These are phyloP conservation scores for Peromyscus melanophrys DNA, from an alignment of 2,797 vertebrate species.

Conservation along the genomic window DNA sequence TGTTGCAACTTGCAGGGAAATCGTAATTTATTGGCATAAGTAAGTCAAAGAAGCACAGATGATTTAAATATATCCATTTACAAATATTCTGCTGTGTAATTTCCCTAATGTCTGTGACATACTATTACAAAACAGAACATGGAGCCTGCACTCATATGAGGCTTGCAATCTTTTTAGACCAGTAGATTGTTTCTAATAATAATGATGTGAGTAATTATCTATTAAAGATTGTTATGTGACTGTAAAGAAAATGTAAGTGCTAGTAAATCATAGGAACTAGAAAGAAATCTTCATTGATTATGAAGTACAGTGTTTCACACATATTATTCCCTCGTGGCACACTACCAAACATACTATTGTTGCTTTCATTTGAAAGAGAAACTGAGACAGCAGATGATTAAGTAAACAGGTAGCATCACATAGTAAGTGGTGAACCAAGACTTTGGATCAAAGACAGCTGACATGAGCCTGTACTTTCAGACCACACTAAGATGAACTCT, in stretches of 20 bases:
- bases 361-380: background rate
- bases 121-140: background rate
- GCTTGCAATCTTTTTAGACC: background rate
- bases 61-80: background rate
- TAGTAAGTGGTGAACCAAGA: background rate
- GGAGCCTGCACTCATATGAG: background rate
- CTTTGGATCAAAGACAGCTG: background rate
- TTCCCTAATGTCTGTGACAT: background rate
- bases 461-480: background rate
- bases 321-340: background rate
- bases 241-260: background rate
- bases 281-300: background rate
- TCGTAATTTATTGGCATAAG: slow-evolving; percentile 10
- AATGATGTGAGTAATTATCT: background rate
- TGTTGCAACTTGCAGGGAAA: background rate
- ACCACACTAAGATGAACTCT: background rate
- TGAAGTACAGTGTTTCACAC: background rate
- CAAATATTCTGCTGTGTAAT: background rate
- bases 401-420: background rate
- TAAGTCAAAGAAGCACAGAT: background rate
- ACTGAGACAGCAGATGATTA: background rate
- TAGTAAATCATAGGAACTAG: background rate
- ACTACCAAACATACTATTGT: background rate
- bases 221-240: background rate
- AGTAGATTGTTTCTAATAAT: background rate